Evolutionary conservation across 2,888 invertebrate genomes (phyloP), one percentile per base, ranked within the genome.

Genomic region (Ormyrus pomaceus): DNA sequence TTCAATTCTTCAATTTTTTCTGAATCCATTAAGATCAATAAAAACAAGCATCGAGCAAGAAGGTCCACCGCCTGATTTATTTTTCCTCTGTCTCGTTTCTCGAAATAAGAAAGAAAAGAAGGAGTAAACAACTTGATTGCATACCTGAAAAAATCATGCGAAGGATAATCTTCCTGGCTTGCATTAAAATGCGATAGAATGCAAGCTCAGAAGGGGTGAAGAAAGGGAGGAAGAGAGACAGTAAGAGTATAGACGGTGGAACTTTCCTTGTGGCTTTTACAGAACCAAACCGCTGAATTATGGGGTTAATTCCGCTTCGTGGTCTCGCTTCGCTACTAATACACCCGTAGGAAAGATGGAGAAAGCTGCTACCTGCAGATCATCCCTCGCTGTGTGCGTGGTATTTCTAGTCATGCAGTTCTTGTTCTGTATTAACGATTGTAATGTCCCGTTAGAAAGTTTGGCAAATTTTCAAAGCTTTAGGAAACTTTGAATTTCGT

Each of bases 201-300:
- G 46, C 6, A n/a, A 34, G 34, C 34, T 34, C 34, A 2, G 34
- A 34, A 34, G 34, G 34, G 34, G 34, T 34, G 3, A 34, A 34
- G 34, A 34, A 34, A 34, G 34, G 3, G 34, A 34, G 34, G 3
- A 2, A 34, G 34, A 34, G 34, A 34, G 34, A 34, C 34, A 34
- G 34, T 34, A 34, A 34, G 7, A 45, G 50, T 8, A 62, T 11
- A 50, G 46, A 11, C 59, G 64, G 58, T 53, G 64, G 59, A 80
- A 82, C 82, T 82, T 83, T 82, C 80, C 59, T 72, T 70, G 71
- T 65, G 77, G 84, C 79, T 82, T 77, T 79, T 74, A 81, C 73
- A 62, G 82, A 78, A 82, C 83, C 82, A 83, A 84, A 79, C 82
- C 84, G 79, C 80, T 84, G 80, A 82, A 84, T 84, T 83, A 83